phyloP scores from a whole-genome alignment of 2,888 invertebrate species.

The Coremacera marginata region DNA sequence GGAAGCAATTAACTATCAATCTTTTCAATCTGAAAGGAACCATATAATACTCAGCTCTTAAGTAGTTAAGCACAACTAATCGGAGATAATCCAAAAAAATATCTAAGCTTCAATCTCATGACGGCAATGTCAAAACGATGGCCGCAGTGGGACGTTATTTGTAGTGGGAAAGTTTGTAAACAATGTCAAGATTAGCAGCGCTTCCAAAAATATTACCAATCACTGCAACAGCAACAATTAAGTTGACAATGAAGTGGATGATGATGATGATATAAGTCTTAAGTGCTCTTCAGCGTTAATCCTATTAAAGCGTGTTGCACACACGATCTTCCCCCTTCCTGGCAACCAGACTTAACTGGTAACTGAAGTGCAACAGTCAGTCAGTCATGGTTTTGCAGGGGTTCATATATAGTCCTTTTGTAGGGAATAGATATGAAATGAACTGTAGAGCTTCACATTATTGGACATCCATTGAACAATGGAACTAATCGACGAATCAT shows the following conservation, averaged over 20 bases:
- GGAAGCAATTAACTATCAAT: no score
- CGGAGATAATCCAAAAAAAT: constrained; percentile 42
- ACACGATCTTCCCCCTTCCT: constrained; percentile 31
- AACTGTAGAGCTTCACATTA: constrained; percentile 39
- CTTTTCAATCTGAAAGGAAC: no score
- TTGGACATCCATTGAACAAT: constrained; percentile 54
- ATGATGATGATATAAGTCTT: constrained; percentile 52
- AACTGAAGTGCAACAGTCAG: neutral
- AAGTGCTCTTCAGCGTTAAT: constrained; percentile 67
- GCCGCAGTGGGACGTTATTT: constrained; percentile 55
- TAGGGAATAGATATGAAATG: constrained; percentile 8
- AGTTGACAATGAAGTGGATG: constrained; percentile 7
- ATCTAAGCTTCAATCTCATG: neutral
- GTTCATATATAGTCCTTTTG: neutral
- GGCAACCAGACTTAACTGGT: neutral
- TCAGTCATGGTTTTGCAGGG: neutral
- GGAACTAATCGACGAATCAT: constrained; percentile 68
- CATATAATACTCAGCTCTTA: constrained; percentile 23
- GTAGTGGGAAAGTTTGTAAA: constrained; percentile 64
- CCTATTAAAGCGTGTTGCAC: constrained; percentile 63
- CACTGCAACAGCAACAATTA: constrained; percentile 5
- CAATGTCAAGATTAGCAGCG: constrained; percentile 53
- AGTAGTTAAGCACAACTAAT: constrained; percentile 54
- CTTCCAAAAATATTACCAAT: constrained; percentile 13
- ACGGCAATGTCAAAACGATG: constrained; percentile 1